Evolutionary conservation across 1,140 invertebrate genomes (phyloP).

Genomic region (Acromyrmex echinatior): DNA sequence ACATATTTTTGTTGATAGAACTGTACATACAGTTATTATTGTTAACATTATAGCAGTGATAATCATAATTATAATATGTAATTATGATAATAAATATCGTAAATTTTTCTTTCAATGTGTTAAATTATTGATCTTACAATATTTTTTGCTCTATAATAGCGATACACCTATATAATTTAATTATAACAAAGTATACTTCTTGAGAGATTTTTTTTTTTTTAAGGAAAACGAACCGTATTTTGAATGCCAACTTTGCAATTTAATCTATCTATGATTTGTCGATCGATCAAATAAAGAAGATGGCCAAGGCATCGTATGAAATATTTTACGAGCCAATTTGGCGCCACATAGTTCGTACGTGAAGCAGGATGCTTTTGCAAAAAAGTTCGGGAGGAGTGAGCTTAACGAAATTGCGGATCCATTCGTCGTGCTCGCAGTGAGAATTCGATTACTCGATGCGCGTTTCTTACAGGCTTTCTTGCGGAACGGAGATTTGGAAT

Average conservation of each 20-base stretch:
- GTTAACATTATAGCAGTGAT: too few relatives aligned
- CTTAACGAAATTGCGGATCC: constrained; percentile 37
- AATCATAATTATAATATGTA: too few relatives aligned
- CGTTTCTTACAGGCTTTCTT: constrained; percentile 34
- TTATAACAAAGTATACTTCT: not conserved
- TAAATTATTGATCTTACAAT: too few relatives aligned
- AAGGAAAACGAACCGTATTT: not conserved
- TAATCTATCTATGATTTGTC: not conserved
- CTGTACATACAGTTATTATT: too few relatives aligned
- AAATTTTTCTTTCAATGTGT: too few relatives aligned
- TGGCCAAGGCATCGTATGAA: constrained; percentile 13
- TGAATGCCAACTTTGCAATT: not conserved
- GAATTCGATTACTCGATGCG: constrained; percentile 69
- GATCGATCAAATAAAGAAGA: constrained; percentile 23
- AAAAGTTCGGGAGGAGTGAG: constrained; percentile 23
- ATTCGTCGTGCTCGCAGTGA: constrained; percentile 45
- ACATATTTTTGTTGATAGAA: too few relatives aligned
- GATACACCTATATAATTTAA: not conserved
- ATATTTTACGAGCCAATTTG: constrained; percentile 72
- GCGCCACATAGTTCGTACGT: constrained; percentile 38
- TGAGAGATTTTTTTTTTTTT: not conserved
- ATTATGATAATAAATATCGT: too few relatives aligned
- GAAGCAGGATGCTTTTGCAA: constrained; percentile 49
- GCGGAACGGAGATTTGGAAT: constrained; percentile 16
- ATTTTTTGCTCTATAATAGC: too few relatives aligned